These are phyloP conservation scores for Diachrysia chrysitis DNA, from an alignment of 2,888 invertebrate species.

Conservation along the genomic window DNA sequence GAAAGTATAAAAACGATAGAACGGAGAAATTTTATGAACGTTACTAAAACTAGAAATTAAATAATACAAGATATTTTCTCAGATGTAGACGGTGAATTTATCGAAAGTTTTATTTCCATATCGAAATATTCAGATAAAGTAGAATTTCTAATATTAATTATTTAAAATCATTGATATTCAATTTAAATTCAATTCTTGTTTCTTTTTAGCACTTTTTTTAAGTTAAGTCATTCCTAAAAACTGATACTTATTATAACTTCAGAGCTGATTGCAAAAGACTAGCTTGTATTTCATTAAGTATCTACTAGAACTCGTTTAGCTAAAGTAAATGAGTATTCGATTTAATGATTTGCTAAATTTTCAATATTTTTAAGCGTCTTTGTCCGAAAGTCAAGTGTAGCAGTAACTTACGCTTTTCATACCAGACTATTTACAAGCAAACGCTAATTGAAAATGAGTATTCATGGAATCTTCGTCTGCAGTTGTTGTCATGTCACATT, in stretches of 20 bases:
- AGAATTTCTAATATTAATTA: neutral
- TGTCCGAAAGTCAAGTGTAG: neutral
- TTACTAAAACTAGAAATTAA: neutral
- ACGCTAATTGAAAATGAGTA: slow-evolving; percentile 17
- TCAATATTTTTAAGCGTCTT: slow-evolving; percentile 1
- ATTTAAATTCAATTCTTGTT: too few species aligned
- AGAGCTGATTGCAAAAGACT: too few species aligned
- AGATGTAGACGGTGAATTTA: neutral
- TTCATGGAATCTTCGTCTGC: slow-evolving; percentile 35
- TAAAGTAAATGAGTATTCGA: neutral
- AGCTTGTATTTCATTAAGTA: neutral
- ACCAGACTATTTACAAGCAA: slow-evolving; percentile 14
- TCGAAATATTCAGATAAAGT: neutral
- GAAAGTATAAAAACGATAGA: too few species aligned
- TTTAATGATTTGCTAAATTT: neutral
- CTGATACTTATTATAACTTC: too few species aligned
- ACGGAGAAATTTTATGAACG: neutral
- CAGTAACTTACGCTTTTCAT: slow-evolving; percentile 7
- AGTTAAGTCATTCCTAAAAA: too few species aligned
- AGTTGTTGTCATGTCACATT: slow-evolving; percentile 28
- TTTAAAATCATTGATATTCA: neutral
- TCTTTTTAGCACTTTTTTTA: too few species aligned
- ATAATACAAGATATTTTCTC: neutral
- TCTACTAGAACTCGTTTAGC: neutral
- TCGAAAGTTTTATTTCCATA: neutral